phyloP scores from a whole-genome alignment of 2,113 vertebrate genomes.

The Lipophrys pholis region DNA sequence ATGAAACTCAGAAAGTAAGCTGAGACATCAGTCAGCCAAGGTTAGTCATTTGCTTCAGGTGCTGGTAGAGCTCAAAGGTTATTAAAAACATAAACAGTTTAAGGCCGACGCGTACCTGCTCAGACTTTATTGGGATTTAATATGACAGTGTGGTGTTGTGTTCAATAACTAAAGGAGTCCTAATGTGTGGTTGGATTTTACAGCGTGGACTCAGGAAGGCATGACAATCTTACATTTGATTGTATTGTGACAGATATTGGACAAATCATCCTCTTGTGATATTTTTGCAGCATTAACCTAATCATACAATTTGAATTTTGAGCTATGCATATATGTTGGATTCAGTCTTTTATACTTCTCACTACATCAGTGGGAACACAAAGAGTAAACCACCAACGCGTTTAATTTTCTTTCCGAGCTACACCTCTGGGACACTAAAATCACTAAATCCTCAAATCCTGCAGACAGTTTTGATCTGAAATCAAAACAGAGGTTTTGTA shows the following conservation, averaged over 20 bases:
- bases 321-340: too few species aligned
- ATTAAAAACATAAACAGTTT: too few species aligned
- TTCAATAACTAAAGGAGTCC: not conserved
- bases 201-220: not conserved
- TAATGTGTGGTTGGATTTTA: not conserved
- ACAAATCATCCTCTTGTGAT: not conserved
- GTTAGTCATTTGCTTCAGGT: too few species aligned
- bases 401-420: not conserved
- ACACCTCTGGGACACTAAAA: not conserved
- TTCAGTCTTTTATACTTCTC: not conserved
- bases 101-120: too few species aligned
- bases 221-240: not conserved
- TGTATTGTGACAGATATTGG: not conserved
- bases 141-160: not conserved
- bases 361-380: not conserved
- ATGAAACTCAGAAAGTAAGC: too few species aligned
- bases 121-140: not conserved
- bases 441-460: constrained; percentile 10
- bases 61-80: too few species aligned
- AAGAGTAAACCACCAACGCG: not conserved
- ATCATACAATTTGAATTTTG: not conserved
- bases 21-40: too few species aligned
- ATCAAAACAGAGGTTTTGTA: constrained; percentile 11
- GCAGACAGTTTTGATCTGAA: constrained; percentile 4
- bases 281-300: not conserved